These are phyloP conservation scores for Paramacrobiotus metropolitanus DNA, from an alignment of 1,140 invertebrate genomes.

Conservation along the genomic window DNA sequence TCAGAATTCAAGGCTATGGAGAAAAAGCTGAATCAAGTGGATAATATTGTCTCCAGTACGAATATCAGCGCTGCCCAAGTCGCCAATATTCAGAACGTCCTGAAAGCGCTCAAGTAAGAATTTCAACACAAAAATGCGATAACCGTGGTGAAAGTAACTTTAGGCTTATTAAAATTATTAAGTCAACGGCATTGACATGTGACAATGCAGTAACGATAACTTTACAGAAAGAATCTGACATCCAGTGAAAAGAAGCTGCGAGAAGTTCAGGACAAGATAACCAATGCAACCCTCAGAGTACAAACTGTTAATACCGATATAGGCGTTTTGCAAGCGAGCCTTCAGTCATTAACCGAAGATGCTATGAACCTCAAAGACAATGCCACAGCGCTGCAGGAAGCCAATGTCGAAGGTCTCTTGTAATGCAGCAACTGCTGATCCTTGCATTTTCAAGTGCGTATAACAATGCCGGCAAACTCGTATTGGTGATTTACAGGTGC, in stretches of 20 bases:
- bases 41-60: slow-evolving; percentile 45
- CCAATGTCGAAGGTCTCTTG: slow-evolving; percentile 53
- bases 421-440: not conserved
- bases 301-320: slow-evolving; percentile 49
- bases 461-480: no score
- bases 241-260: slow-evolving; percentile 31
- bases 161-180: no score
- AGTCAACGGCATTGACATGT: no score
- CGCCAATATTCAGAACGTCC: slow-evolving; percentile 31
- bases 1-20: slow-evolving; percentile 76
- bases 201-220: no score
- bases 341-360: slow-evolving; percentile 41
- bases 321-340: slow-evolving; percentile 42
- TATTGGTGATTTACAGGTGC: slow-evolving; percentile 33
- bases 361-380: slow-evolving; percentile 52
- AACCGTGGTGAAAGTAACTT: slow-evolving; percentile 8
- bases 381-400: slow-evolving; percentile 71
- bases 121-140: no score
- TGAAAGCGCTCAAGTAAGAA: slow-evolving; percentile 30
- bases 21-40: slow-evolving; percentile 49
- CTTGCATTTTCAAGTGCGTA: no score
- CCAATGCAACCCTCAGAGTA: slow-evolving; percentile 48
- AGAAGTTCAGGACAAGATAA: slow-evolving; percentile 35
- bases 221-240: slow-evolving; percentile 27
- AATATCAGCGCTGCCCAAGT: slow-evolving; percentile 46